phyloP scores from a whole-genome alignment of 2,888 invertebrate species.

The Drosophila falleni region DNA sequence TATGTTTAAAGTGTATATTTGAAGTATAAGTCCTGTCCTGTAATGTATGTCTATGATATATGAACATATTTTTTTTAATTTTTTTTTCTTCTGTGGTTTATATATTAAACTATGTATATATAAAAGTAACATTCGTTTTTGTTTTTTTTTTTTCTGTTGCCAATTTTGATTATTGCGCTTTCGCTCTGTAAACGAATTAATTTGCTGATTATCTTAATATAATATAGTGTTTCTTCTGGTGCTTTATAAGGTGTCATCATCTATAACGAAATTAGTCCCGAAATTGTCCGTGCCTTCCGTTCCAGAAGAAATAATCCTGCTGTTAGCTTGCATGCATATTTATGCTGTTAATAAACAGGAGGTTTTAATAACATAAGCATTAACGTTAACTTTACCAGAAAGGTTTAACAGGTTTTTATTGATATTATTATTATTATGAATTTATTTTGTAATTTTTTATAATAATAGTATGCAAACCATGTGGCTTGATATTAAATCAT shows the following conservation, averaged over 20 bases:
- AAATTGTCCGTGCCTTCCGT: not conserved
- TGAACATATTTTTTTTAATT: not conserved
- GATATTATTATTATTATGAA: not conserved
- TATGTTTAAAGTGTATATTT: not conserved
- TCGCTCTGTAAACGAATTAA: not conserved
- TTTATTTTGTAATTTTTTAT: constrained; percentile 8
- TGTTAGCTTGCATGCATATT: not conserved
- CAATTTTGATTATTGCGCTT: not conserved
- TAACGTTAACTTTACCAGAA: not conserved
- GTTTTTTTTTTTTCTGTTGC: not conserved
- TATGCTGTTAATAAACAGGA: constrained; percentile 1
- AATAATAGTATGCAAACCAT: constrained; percentile 14
- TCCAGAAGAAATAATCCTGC: not conserved
- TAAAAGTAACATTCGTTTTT: not conserved
- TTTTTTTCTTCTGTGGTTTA: not conserved
- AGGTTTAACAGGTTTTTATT: not conserved
- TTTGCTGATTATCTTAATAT: not conserved
- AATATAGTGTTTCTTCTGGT: not conserved
- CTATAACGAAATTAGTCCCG: not conserved
- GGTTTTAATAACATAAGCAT: not conserved
- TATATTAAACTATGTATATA: not conserved
- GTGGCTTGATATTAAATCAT: constrained; percentile 7
- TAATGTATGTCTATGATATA: not conserved
- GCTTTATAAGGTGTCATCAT: not conserved
- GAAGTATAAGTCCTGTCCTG: not conserved